Evolutionary conservation across 2,888 invertebrate genomes (phyloP).

Genomic region (Chromoteleia sp.): DNA sequence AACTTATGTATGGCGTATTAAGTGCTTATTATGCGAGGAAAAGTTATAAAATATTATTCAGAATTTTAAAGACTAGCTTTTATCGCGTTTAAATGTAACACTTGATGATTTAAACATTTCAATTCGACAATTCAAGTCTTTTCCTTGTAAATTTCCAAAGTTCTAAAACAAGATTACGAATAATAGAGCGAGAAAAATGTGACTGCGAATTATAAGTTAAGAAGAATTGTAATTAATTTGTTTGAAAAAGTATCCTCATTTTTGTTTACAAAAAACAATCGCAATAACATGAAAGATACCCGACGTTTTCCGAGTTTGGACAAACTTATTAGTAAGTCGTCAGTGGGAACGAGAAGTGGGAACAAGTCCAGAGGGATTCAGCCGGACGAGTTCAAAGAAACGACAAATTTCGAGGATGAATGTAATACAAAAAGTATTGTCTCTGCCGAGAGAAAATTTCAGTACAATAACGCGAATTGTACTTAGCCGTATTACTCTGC

Average conservation of each 20-base stretch:
- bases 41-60: too few relatives aligned
- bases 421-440: slow-evolving; percentile 28
- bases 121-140: too few relatives aligned
- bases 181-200: too few relatives aligned
- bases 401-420: slow-evolving; percentile 13
- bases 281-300: not conserved
- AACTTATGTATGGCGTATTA: not conserved
- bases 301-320: not conserved
- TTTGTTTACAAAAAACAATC: too few relatives aligned
- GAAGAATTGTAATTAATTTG: too few relatives aligned
- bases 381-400: slow-evolving; percentile 14
- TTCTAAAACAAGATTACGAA: too few relatives aligned
- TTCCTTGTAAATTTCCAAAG: too few relatives aligned
- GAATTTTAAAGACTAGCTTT: not conserved
- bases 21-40: not conserved
- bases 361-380: not conserved
- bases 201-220: too few relatives aligned
- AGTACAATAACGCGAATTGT: slow-evolving; percentile 23
- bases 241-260: too few relatives aligned
- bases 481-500: slow-evolving; percentile 13
- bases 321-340: slow-evolving; percentile 26
- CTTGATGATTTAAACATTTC: too few relatives aligned
- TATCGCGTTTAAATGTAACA: too few relatives aligned
- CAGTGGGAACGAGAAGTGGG: slow-evolving; percentile 3
- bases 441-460: slow-evolving; percentile 9